Evolutionary conservation across 2,888 invertebrate genomes (phyloP), one percentile per base, ranked within the genome.

Genomic region (Ichneumoninae sp.): DNA sequence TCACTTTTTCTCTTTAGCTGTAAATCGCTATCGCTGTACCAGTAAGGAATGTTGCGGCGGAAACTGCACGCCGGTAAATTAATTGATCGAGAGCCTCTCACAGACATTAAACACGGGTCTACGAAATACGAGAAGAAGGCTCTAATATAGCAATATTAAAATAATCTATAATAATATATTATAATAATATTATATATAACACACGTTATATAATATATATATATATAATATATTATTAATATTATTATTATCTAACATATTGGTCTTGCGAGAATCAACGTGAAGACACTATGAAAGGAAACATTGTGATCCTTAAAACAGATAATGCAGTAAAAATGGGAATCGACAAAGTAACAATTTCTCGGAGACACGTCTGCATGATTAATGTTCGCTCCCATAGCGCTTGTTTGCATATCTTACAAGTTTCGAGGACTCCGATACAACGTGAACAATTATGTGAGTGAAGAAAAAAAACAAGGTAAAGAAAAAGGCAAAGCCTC

Each of bases 31-130:
- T 84, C 50, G 74, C 60, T 81, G 69, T 82, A 84, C 65, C 82
- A 71, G 75, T 72, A 75, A 87, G 84, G 87, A 87, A 87, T 87
- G 87, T 86, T 83, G 78, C 80, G 81, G 79, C 82, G 82, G 60
- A 79, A 86, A 83, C 19, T 52, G 77, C 74, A 80, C 80, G 79
- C 80, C 68, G 62, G 66, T 78, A 40, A 65, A 74, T 68, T 19
- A 79, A 52, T 68, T 13, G 68, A 70, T 57, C 19, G 26, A 62
- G 66, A 40, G 75, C 65, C 19, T 62, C 13, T 47, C 16, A 26
- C 33, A 52, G 36, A 62, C 60, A 62, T 33, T 62, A 33, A 10
- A 62, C 60, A 16, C 6, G 60, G 16, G 60, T 62, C 60, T 57
- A 57, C 19, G 57, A 57, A 22, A 57, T 57, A 57, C 26, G 26